Percentiles rank a stretch among this genome's conserved stretches.
Conservation (phyloP, 2,888 invertebrate species). For the Syrista parreyssii region DNA sequence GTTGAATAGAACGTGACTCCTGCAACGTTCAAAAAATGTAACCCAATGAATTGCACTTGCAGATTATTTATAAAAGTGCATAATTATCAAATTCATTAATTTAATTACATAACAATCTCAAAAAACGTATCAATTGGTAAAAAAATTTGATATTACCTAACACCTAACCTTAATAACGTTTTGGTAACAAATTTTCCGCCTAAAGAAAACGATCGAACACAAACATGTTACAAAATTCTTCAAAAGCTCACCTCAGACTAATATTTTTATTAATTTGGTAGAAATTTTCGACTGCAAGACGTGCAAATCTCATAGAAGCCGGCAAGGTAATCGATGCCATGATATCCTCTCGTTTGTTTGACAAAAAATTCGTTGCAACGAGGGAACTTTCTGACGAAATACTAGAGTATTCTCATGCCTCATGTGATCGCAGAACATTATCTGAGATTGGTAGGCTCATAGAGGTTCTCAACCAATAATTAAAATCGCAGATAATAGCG, state of each 20-base stretch:
- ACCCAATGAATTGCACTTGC: background rate
- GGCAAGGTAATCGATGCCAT: conserved; percentile 70
- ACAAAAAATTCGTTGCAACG: background rate
- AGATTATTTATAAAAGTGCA: background rate
- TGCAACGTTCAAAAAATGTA: background rate
- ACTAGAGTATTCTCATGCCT: background rate
- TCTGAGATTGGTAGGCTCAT: conserved; percentile 10
- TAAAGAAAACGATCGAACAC: background rate
- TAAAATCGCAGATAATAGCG: background rate
- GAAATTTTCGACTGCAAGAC: conserved; percentile 68
- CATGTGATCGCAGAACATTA: background rate
- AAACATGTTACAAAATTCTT: background rate
- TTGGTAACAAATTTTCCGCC: background rate
- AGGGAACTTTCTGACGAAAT: background rate
- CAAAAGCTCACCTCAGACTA: conserved; percentile 66
- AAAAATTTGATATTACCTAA: conserved; percentile 34
- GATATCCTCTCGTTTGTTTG: background rate
- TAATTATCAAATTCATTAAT: background rate
- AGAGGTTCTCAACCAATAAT: conserved; percentile 31
- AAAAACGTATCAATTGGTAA: background rate
- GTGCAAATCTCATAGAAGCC: conserved; percentile 67
- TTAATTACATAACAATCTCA: background rate
- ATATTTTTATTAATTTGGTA: conserved; percentile 65
- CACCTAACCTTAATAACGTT: conserved; percentile 41
- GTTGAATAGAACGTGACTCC: background rate